Evolutionary conservation across 1,140 invertebrate species (phyloP).

Genomic region (Acyrthosiphon pisum): DNA sequence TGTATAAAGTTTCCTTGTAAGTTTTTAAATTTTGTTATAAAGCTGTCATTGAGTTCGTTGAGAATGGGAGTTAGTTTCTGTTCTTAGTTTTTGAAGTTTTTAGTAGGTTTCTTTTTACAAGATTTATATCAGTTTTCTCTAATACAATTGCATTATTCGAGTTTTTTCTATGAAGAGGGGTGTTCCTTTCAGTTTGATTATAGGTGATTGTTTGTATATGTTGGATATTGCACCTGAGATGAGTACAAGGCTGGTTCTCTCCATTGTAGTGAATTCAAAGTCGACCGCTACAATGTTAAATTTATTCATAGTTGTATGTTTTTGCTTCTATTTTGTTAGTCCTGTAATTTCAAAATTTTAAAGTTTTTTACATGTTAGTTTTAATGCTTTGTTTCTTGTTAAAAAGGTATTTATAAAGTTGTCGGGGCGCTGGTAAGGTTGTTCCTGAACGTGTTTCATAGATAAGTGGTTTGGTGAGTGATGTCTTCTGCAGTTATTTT

Average conservation of each 20-base stretch:
- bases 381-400: background rate
- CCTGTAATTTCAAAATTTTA: no score
- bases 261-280: background rate
- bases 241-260: background rate
- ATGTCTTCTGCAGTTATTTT: no score
- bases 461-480: no score
- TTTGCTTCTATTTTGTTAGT: no score
- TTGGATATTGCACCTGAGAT: no score
- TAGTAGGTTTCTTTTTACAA: background rate
- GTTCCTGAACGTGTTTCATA: background rate
- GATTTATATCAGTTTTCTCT: fast-evolving
- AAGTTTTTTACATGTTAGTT: no score
- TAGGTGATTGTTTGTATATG: background rate
- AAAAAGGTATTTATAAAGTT: no score
- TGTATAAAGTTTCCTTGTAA: background rate
- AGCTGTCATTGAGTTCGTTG: background rate
- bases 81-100: background rate
- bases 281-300: no score
- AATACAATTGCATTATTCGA: fast-evolving
- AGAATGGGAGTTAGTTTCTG: background rate
- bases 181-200: background rate
- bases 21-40: background rate
- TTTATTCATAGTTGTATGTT: no score
- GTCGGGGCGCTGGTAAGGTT: background rate
- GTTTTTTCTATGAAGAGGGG: background rate